Percentiles rank a stretch among this genome's conserved stretches.
Conservation (phyloP, 2,113 vertebrate species). For the Oreamnos americanus region DNA sequence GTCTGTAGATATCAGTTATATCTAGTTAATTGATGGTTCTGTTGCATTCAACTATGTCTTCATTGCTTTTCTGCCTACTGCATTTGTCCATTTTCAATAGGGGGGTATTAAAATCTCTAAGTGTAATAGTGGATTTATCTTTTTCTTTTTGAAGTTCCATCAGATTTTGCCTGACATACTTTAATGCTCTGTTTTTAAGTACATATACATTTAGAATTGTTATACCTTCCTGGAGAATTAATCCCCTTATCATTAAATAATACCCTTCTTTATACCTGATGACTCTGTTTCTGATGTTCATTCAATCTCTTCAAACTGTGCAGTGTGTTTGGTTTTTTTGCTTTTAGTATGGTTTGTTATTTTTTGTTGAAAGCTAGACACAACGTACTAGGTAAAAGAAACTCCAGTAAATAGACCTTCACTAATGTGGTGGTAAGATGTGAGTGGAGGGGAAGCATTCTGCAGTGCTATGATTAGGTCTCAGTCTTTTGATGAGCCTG, state of each 20-base stretch:
- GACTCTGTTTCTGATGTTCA: neutral
- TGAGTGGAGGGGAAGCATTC: neutral
- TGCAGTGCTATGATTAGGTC: neutral
- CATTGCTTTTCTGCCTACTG: neutral
- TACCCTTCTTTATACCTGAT: neutral
- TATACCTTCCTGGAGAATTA: neutral
- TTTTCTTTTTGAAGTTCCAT: neutral
- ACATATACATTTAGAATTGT: neutral
- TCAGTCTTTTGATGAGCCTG: neutral
- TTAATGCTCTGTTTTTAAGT: neutral
- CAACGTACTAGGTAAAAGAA: neutral
- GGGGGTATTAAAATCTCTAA: neutral
- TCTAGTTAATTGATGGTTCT: neutral
- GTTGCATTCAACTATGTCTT: neutral
- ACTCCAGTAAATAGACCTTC: neutral
- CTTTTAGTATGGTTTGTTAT: neutral
- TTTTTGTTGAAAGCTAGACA: neutral
- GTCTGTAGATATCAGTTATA: neutral
- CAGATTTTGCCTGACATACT: neutral
- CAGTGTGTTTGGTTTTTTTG: neutral
- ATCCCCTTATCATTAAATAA: neutral
- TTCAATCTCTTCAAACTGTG: neutral
- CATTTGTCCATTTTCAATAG: neutral
- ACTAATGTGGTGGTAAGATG: neutral
- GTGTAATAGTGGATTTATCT: neutral